phyloP scores from a whole-genome alignment of 2,113 vertebrate genomes.

The Cricetomys ansorgei region DNA sequence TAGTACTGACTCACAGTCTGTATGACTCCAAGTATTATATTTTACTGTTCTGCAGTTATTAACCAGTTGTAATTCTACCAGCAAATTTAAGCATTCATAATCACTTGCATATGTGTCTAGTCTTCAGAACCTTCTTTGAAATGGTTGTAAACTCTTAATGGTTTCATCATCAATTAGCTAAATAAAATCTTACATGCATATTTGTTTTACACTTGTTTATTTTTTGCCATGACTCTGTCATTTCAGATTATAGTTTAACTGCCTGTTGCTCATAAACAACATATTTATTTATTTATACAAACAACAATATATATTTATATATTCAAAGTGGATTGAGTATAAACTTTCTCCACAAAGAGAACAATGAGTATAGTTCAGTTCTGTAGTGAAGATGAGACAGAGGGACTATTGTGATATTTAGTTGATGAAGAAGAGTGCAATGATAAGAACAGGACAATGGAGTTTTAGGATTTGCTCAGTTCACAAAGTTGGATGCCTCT shows the following conservation, averaged over 20 bases:
- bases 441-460: not conserved
- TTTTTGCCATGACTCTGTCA: not conserved
- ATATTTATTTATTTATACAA: not conserved
- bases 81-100: not conserved
- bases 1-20: not conserved
- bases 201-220: not conserved
- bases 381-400: not conserved
- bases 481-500: not conserved
- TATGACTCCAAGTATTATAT: not conserved
- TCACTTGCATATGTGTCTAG: not conserved
- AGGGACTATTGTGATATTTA: not conserved
- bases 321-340: not conserved
- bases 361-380: not conserved
- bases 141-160: not conserved
- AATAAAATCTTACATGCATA: not conserved
- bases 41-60: not conserved
- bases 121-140: not conserved
- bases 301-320: slow-evolving; percentile 5
- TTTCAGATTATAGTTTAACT: slow-evolving; percentile 6
- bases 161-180: not conserved
- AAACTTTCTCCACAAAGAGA: not conserved
- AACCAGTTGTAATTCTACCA: not conserved
- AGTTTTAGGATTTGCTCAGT: not conserved
- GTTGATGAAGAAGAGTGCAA: not conserved
- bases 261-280: not conserved